phyloP scores from a whole-genome alignment of 2,888 invertebrate species.

The Ophioninae sp. region DNA sequence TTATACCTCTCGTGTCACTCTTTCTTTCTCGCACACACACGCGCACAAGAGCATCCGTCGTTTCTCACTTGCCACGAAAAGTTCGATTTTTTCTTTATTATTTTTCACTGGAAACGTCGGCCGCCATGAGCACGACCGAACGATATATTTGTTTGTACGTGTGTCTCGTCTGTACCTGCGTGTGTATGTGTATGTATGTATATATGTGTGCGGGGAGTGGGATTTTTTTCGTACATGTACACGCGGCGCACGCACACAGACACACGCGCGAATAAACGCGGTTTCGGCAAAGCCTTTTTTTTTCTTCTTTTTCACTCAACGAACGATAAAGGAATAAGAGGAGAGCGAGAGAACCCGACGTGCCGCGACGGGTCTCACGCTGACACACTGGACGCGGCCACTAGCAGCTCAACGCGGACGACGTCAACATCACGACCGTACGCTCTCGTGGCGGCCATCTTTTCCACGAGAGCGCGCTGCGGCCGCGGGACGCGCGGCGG shows the following conservation, averaged over 20 bases:
- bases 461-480: slow-evolving; percentile 67
- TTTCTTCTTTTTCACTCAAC: too few relatives aligned
- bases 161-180: too few relatives aligned
- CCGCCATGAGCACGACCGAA: not conserved
- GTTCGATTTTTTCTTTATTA: not conserved
- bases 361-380: slow-evolving; percentile 70
- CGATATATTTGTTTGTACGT: too few relatives aligned
- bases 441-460: slow-evolving; percentile 80
- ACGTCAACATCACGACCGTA: slow-evolving; percentile 80
- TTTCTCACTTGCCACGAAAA: too few relatives aligned
- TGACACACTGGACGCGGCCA: slow-evolving; percentile 74
- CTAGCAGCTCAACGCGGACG: slow-evolving; percentile 73
- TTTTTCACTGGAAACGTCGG: not conserved
- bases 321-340: slow-evolving; percentile 41
- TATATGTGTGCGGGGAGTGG: too few relatives aligned
- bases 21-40: not conserved
- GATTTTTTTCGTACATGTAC: not conserved
- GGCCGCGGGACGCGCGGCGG: not conserved
- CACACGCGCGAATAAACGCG: not conserved
- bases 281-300: too few relatives aligned
- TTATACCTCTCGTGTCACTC: not conserved
- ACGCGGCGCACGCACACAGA: slow-evolving; percentile 12
- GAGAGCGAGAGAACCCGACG: slow-evolving; percentile 59
- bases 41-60: not conserved
- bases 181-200: too few relatives aligned